These are phyloP conservation scores for Crypturellus undulatus DNA, from an alignment of 2,113 vertebrate species.

Conservation along the genomic window DNA sequence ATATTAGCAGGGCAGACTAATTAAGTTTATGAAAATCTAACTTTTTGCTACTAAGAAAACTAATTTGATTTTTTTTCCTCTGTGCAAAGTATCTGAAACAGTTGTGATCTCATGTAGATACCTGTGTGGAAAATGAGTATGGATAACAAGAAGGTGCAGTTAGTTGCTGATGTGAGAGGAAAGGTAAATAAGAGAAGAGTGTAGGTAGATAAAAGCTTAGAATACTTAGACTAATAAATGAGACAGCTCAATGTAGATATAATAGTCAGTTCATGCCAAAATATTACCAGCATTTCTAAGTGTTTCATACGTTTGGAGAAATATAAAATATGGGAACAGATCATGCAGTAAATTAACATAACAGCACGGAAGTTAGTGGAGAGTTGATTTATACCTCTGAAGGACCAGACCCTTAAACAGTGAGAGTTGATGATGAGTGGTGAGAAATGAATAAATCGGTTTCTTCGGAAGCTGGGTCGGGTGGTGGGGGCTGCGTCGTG, in stretches of 20 bases:
- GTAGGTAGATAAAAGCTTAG: conserved; percentile 37
- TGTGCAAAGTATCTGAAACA: conserved; percentile 63
- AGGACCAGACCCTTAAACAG: neutral
- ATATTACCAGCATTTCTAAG: neutral
- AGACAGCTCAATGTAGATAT: conserved; percentile 47
- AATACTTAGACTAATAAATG: conserved; percentile 44
- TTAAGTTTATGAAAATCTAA: conserved; percentile 70
- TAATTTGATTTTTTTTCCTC: conserved; percentile 43
- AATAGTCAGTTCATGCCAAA: conserved; percentile 19
- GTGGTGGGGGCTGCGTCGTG: neutral
- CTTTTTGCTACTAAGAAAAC: conserved; percentile 67
- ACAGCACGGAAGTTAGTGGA: neutral
- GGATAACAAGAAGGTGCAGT: conserved; percentile 47
- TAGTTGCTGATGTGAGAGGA: conserved; percentile 18
- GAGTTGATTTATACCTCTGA: conserved; percentile 17
- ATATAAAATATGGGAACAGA: neutral
- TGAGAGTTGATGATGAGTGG: neutral
- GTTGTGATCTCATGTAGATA: conserved; percentile 60
- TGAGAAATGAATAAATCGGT: conserved; percentile 18
- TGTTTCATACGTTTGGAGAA: neutral
- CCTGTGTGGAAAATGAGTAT: conserved; percentile 66
- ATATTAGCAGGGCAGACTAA: conserved; percentile 61
- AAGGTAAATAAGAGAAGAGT: conserved; percentile 57
- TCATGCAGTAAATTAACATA: conserved; percentile 9
- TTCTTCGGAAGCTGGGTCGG: neutral